Evolutionary conservation across 2,113 vertebrate genomes (phyloP).

Genomic region (Pteruthius melanotis): DNA sequence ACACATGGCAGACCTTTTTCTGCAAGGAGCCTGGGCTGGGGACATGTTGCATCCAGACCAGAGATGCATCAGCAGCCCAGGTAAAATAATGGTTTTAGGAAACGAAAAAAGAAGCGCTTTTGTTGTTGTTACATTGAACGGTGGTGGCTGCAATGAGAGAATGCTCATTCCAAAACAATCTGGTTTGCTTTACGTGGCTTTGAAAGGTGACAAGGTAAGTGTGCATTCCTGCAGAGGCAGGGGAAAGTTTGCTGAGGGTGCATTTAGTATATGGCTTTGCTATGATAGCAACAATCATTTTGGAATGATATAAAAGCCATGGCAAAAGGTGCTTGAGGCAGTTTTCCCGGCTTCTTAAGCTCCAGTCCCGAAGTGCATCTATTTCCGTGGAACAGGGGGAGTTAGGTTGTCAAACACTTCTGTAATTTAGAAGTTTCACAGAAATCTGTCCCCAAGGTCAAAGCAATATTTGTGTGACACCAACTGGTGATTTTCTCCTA

Average conservation of each 20-base stretch:
- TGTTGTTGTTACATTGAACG: background rate
- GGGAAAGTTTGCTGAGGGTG: background rate
- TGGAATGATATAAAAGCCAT: background rate
- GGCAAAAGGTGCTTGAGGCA: background rate
- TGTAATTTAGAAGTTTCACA: background rate
- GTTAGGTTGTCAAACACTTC: background rate
- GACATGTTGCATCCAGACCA: background rate
- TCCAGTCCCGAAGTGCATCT: background rate
- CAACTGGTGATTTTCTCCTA: background rate
- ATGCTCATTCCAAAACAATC: background rate
- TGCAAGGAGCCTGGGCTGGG: background rate
- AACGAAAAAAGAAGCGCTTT: background rate
- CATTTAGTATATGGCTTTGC: background rate
- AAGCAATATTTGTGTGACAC: background rate
- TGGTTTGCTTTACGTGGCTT: background rate
- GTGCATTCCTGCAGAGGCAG: background rate
- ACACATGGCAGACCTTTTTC: fast-evolving
- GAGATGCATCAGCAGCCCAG: background rate
- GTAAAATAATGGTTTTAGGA: background rate
- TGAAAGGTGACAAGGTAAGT: background rate
- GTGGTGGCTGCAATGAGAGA: background rate
- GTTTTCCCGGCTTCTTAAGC: background rate
- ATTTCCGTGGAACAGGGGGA: background rate
- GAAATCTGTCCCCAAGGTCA: background rate
- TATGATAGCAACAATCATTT: background rate